Conservation (phyloP, 2,888 invertebrate species). For the Chamaedrilus cognettii region DNA sequence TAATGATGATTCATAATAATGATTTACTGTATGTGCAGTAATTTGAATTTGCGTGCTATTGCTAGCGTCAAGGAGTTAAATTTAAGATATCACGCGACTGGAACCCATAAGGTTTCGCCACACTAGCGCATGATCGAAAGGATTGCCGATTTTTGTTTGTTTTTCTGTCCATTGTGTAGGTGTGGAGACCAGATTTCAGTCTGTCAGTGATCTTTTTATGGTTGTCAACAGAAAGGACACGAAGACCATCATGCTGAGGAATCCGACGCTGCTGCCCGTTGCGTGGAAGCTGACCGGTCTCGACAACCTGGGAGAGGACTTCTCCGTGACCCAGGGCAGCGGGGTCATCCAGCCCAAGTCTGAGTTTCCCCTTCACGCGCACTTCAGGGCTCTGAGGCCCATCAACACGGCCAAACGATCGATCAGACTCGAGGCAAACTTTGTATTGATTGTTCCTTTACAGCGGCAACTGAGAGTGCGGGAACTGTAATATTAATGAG, state of each 20-base stretch:
- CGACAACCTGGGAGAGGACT: constrained; percentile 60
- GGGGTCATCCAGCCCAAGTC: constrained; percentile 58
- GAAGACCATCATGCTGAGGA: constrained; percentile 57
- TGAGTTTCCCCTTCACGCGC: constrained; percentile 57
- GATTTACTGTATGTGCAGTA: too few species aligned
- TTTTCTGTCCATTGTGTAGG: too few species aligned
- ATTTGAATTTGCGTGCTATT: too few species aligned
- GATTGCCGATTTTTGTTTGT: too few species aligned
- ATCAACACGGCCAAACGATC: constrained; percentile 54
- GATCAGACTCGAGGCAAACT: constrained; percentile 55
- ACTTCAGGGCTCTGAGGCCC: constrained; percentile 59
- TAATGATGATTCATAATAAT: too few species aligned
- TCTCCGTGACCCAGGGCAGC: constrained; percentile 56
- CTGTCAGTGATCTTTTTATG: too few species aligned
- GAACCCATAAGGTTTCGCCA: too few species aligned
- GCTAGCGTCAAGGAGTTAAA: too few species aligned
- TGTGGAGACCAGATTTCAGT: too few species aligned
- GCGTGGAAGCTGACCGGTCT: constrained; percentile 58
- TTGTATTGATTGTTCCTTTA: background rate
- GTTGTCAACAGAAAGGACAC: constrained; percentile 61
- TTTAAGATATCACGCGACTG: too few species aligned
- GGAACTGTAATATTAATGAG: background rate
- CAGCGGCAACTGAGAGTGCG: too few species aligned
- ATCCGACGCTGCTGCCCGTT: constrained; percentile 59
- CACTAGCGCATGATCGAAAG: too few species aligned